A percentile compares a stretch with the other conserved stretches of the same genome.
phyloP scores from a whole-genome alignment of 2,797 vertebrate species.

The Tinamus major region DNA sequence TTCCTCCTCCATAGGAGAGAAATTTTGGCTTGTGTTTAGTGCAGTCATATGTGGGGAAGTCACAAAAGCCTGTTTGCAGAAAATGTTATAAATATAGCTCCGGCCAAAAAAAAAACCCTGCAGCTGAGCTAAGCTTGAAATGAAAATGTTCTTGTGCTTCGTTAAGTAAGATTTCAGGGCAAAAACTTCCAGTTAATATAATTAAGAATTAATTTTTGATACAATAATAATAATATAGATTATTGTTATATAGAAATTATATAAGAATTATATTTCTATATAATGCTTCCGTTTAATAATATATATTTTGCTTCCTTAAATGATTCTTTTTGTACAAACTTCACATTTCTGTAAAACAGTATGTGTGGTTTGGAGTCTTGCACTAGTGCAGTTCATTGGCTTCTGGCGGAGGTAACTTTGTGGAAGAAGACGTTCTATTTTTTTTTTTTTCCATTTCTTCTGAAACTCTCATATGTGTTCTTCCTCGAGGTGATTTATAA shows the following conservation, averaged over 20 bases:
- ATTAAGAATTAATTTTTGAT: too few species aligned
- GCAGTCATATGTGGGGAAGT: neutral
- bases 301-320: neutral
- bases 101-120: neutral
- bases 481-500: neutral
- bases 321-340: neutral
- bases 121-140: neutral
- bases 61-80: neutral
- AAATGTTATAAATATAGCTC: neutral
- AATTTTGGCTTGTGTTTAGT: neutral
- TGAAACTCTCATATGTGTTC: neutral
- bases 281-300: too few species aligned
- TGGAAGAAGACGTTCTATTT: neutral
- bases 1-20: neutral
- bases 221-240: too few species aligned
- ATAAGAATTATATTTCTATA: too few species aligned
- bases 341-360: neutral
- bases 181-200: neutral
- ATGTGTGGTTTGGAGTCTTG: neutral
- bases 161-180: neutral
- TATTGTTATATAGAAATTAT: too few species aligned
- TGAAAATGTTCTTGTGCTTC: neutral
- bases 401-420: neutral
- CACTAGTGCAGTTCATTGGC: neutral
- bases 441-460: neutral